phyloP scores from a whole-genome alignment of 2,797 vertebrate genomes.

The Gymnothorax reevesii region DNA sequence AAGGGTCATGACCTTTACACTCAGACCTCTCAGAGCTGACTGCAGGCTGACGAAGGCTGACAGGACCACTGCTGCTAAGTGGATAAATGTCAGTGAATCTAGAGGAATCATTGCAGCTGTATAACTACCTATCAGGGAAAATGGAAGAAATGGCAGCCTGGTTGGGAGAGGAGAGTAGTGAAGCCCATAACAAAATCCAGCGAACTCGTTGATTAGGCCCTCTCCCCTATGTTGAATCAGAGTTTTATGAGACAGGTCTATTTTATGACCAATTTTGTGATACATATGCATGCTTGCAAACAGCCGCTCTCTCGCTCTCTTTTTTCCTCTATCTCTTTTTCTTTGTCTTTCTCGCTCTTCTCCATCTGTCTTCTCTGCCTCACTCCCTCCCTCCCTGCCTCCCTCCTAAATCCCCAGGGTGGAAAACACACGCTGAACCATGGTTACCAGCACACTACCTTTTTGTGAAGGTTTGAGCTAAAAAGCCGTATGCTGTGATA shows the following conservation, averaged over 20 bases:
- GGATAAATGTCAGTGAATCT: conserved; percentile 45
- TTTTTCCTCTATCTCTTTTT: neutral
- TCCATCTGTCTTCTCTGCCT: conserved; percentile 38
- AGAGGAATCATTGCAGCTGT: conserved; percentile 34
- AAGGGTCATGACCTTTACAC: conserved; percentile 41
- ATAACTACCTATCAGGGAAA: conserved; percentile 30
- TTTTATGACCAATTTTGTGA: neutral
- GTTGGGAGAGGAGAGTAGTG: conserved; percentile 19
- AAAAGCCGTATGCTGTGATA: conserved; percentile 27
- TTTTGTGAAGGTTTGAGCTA: conserved; percentile 39
- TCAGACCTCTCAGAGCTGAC: conserved; percentile 30
- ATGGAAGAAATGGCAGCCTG: conserved; percentile 24
- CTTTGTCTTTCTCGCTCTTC: neutral
- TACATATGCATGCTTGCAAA: neutral
- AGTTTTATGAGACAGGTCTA: neutral
- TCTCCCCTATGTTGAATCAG: conserved; percentile 6
- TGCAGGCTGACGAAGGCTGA: conserved; percentile 39
- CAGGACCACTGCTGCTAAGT: conserved; percentile 32
- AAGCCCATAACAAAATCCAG: conserved; percentile 19
- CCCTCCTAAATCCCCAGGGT: conserved; percentile 31
- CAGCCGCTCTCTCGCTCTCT: neutral
- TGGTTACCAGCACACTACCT: conserved; percentile 34
- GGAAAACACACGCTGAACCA: conserved; percentile 39
- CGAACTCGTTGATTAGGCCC: conserved; percentile 18
- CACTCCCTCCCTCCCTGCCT: conserved; percentile 25